Percentiles rank a stretch among this genome's conserved stretches.
Conservation (phyloP, 2,888 invertebrate genomes). For the Phyllotreta cruciferae region DNA sequence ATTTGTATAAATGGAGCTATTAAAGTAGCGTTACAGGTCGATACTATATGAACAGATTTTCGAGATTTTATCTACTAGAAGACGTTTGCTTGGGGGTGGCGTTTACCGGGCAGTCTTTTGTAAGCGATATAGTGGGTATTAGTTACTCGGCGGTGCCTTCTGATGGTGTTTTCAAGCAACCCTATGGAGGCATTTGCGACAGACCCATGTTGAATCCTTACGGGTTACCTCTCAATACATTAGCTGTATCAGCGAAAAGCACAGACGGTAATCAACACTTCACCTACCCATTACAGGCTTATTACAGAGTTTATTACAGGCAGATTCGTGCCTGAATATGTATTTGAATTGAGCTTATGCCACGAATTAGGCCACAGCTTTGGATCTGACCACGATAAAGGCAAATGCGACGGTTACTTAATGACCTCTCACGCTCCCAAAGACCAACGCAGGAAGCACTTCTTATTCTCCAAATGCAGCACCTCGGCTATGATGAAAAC, state of each 20-base stretch:
- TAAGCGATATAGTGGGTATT: conserved; percentile 55
- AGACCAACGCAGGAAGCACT: conserved; percentile 53
- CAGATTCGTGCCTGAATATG: conserved; percentile 58
- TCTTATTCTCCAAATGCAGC: conserved; percentile 64
- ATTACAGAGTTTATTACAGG: conserved; percentile 18
- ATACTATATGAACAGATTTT: conserved; percentile 39
- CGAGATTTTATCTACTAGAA: conserved; percentile 60
- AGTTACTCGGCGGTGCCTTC: conserved; percentile 59
- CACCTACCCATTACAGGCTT: no score
- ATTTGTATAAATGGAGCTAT: conserved; percentile 50
- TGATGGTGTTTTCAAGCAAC: conserved; percentile 45
- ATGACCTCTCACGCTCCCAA: conserved; percentile 63
- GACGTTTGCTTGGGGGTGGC: conserved; percentile 65
- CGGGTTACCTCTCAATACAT: conserved; percentile 30
- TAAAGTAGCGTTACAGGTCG: conserved; percentile 48
- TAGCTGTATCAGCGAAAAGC: conserved; percentile 32
- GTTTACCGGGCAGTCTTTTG: conserved; percentile 64
- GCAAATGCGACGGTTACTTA: conserved; percentile 60
- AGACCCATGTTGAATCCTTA: conserved; percentile 47
- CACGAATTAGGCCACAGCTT: conserved; percentile 63
- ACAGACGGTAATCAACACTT: conserved; percentile 21
- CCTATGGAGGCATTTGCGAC: conserved; percentile 64
- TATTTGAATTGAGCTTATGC: conserved; percentile 54
- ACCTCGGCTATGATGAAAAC: conserved; percentile 61
- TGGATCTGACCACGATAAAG: conserved; percentile 63